A percentile compares a stretch with the other conserved stretches of the same genome.
phyloP scores from a whole-genome alignment of 64 coral and sea anemone species.

The Porites australiensis region DNA sequence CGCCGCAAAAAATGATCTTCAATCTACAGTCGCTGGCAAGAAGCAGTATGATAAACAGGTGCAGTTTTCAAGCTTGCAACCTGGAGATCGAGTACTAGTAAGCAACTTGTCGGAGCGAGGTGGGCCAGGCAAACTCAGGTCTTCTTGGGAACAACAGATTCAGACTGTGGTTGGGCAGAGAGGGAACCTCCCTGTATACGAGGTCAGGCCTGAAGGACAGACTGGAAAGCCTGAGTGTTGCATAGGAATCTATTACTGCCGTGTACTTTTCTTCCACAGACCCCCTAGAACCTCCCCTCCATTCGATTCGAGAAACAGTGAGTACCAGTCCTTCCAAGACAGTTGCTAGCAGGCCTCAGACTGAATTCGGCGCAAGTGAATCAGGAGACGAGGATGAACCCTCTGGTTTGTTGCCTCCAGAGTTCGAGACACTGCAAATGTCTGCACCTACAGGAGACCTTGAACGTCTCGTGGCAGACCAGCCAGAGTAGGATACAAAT shows the following conservation, averaged over 20 bases:
- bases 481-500: too few species aligned
- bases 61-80: slow-evolving; percentile 25
- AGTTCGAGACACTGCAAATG: background rate
- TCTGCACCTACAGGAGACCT: background rate
- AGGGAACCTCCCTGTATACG: slow-evolving; percentile 46
- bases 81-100: slow-evolving; percentile 74
- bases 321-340: background rate
- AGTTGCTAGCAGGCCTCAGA: background rate
- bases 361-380: background rate
- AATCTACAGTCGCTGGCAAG: slow-evolving; percentile 5
- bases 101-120: slow-evolving; percentile 15
- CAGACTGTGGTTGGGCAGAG: slow-evolving; percentile 60
- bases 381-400: background rate
- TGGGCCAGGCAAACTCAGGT: slow-evolving; percentile 56
- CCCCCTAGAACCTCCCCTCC: background rate
- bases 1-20: background rate
- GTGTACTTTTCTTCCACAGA: slow-evolving; percentile 39
- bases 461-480: background rate
- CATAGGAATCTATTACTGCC: slow-evolving; percentile 59
- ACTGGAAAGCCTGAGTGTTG: slow-evolving; percentile 2
- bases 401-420: background rate
- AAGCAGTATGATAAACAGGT: slow-evolving; percentile 39
- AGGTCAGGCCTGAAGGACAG: slow-evolving; percentile 16
- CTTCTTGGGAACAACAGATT: slow-evolving; percentile 37
- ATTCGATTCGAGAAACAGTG: background rate